phyloP scores from a whole-genome alignment of 2,797 vertebrate genomes.

The Melanotaenia nigrans region DNA sequence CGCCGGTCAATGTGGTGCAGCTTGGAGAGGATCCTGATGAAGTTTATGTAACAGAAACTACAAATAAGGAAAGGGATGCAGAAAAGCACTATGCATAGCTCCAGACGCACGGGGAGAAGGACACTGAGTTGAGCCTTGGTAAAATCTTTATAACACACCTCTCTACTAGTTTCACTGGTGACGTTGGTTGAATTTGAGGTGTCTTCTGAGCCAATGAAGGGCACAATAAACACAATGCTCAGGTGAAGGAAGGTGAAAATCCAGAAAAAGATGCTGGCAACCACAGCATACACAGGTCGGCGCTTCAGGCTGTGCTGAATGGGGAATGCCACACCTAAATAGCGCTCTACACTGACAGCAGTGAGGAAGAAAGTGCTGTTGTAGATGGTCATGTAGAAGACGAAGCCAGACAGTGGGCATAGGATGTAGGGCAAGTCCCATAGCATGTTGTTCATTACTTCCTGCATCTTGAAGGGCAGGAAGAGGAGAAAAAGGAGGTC shows the following conservation, averaged over 20 bases:
- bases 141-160: conserved; percentile 87
- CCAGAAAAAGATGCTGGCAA: conserved; percentile 85
- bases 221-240: conserved; percentile 83
- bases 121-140: conserved; percentile 68
- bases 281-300: conserved; percentile 78
- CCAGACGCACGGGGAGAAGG: conserved; percentile 87
- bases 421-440: conserved; percentile 83
- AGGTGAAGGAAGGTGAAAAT: conserved; percentile 75
- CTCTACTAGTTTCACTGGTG: rapidly evolving
- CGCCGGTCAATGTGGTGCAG: conserved; percentile 83
- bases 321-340: conserved; percentile 86
- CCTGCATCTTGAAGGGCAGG: conserved; percentile 88
- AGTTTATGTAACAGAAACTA: conserved; percentile 90
- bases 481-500: conserved; percentile 87
- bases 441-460: conserved; percentile 68
- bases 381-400: conserved; percentile 90
- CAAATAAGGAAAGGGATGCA: conserved; percentile 86
- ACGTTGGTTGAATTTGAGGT: rapidly evolving
- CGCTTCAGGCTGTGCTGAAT: conserved; percentile 83
- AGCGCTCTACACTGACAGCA: conserved; percentile 85
- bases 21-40: conserved; percentile 84
- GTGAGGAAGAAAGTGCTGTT: conserved; percentile 87
- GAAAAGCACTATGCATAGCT: conserved; percentile 89
- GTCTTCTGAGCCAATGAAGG: conserved; percentile 54
- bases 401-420: conserved; percentile 83